Evolutionary conservation across 1,140 invertebrate species (phyloP).

Genomic region (Hylyphantes graminicola): DNA sequence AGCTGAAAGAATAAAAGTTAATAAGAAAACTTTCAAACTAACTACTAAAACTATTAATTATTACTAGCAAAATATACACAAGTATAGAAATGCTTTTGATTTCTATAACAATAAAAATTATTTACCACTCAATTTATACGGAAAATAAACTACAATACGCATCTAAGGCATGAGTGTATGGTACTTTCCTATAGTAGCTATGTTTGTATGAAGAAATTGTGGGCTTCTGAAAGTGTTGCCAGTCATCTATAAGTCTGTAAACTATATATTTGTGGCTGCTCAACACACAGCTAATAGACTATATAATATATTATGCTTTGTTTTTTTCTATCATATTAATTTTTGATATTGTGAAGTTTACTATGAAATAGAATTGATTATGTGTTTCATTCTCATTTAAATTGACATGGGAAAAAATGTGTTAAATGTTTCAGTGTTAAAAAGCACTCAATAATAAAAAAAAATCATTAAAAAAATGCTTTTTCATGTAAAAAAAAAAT

Average conservation of each 20-base stretch:
- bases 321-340: neutral
- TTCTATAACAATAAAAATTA: no score
- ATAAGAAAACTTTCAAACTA: no score
- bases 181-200: conserved; percentile 3
- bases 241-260: conserved; percentile 9
- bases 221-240: conserved; percentile 5
- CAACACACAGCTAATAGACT: neutral
- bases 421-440: conserved; percentile 29
- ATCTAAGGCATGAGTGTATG: conserved; percentile 13
- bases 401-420: conserved; percentile 12
- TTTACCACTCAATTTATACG: no score
- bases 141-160: neutral
- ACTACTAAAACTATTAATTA: no score
- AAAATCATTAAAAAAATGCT: neutral
- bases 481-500: conserved; percentile 15
- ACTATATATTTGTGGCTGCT: conserved; percentile 32
- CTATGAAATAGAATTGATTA: conserved; percentile 13
- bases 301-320: neutral
- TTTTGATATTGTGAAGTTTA: conserved; percentile 17
- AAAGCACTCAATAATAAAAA: conserved; percentile 1
- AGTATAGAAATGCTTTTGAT: no score
- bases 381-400: conserved; percentile 6
- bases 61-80: no score
- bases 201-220: conserved; percentile 33
- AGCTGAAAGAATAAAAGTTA: no score